Evolutionary conservation across 1,140 invertebrate species (phyloP), one percentile per base, ranked within the genome.

Genomic region (Saxidomus purpurata): DNA sequence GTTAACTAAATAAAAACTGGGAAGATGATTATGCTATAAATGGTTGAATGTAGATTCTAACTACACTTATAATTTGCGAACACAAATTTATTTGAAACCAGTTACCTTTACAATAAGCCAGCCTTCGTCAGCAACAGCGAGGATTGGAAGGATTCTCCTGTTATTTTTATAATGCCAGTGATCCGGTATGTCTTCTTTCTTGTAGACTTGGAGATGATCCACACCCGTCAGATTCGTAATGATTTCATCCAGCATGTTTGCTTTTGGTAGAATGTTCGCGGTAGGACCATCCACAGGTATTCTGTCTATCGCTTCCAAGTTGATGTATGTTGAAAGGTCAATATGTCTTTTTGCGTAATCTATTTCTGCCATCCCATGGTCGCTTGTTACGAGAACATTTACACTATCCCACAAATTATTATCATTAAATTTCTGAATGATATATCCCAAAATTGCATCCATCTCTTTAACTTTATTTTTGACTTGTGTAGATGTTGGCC

Each of bases 301-400:
- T 13, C 34, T 19, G 0, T 87, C 31, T 1, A 92, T 47, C 1
- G 55, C n/a, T 17, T 47, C 52, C 2, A 25, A 3, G 67, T 92
- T 55, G 17, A 90, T 69, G 22, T 82, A 77, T 0, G 77, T 25
- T 17, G 55, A 83, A 0, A 93, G 47, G 40, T 92, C 91, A n/a
- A 94, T 88, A 11, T 90, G 38, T 74, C 88, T 91, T 13, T 94
- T 74, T 1, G 69, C 52, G 94, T 91, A 0, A 97, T 96, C 67
- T 94, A 97, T 96, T 38, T 95, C 93, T 0, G 96, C 92, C 97
- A 98, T 97, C 17, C 98, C 98, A 95, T 98, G 98, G 95, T 98
- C 98, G 93, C 97, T 97, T 3, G 97, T 94, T 67, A 98, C 96
- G 82, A 98, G 96, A 0, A 98, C 94, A 94, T 98, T 98, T 0